Evolutionary conservation across 2,888 invertebrate species (phyloP), one percentile per base, ranked within the genome.

Genomic region (Beris morrisii): DNA sequence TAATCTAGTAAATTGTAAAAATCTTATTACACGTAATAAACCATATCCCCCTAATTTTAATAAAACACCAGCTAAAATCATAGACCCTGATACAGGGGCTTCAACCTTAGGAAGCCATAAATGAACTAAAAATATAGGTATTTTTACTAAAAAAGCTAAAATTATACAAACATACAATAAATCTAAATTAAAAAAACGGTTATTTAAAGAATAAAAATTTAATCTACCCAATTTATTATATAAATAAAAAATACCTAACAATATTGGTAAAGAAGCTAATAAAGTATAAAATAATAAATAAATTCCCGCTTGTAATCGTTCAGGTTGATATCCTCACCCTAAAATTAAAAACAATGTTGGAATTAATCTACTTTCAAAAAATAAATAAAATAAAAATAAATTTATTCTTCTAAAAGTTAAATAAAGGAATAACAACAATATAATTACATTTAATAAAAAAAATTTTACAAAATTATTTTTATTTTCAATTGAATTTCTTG

Each of bases 361-460:
- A 81, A 89, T 85, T 79, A 89, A 82, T 4, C 86, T 86, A 3
- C 82, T 78, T 67, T 89, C 88, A 87, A 89, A 90, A 84, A 85
- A 86, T 78, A 88, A 81, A 85, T 88, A 89, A 85, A 89, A 88
- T 74, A 83, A 73, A 81, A 88, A 82, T 76, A 87, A 81, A 84
- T 84, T 85, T 76, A 83, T 77, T 5, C 78, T 76, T 66, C 77
- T 80, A 85, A 88, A 88, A 77, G 83, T 83, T 73, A 85, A 72
- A 79, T 80, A 76, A 78, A 87, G 83, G 74, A 84, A 80, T 73
- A 86, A 71, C 75, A 85, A 75, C 77, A n/a, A n/a, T n/a, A 87
- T 82, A 70, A 84, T 71, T 72, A 84, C 69, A 78, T 84, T 80
- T 72, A 85, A 78, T 74, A 82, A 75, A 84, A 85, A 85, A 80